A percentile compares a stretch with the other conserved stretches of the same genome.
Evolutionary conservation across 92 coral and sea anemone species (phyloP).

Genomic region (Metridium senile): DNA sequence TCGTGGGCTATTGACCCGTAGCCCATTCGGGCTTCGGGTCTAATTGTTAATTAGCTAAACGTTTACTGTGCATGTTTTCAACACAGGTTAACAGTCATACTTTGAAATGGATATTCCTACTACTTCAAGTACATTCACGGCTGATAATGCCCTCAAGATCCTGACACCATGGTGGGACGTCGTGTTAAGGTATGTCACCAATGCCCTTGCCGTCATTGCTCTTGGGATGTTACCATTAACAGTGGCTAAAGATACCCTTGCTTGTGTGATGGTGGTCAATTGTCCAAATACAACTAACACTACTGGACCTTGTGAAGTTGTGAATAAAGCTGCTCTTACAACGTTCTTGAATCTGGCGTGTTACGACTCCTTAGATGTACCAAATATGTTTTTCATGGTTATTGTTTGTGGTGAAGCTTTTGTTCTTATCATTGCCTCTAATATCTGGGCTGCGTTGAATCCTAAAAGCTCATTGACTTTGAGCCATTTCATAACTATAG

Average conservation of each 20-base stretch:
- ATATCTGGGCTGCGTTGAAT: constrained; percentile 33
- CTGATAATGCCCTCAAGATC: constrained; percentile 29
- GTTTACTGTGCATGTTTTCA: too few species aligned
- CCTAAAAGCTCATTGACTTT: constrained; percentile 38
- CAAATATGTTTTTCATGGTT: constrained; percentile 27
- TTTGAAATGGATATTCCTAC: not conserved
- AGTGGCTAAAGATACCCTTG: constrained; percentile 16
- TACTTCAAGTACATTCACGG: not conserved
- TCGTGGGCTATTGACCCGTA: too few species aligned
- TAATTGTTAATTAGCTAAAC: too few species aligned
- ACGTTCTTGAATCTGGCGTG: constrained; percentile 32
- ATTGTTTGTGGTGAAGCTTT: constrained; percentile 29
- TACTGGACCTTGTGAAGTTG: not conserved
- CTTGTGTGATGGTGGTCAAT: constrained; percentile 35
- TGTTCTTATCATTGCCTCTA: constrained; percentile 24
- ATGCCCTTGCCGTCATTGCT: constrained; percentile 16
- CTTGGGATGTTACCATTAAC: constrained; percentile 24
- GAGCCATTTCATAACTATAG: constrained; percentile 29
- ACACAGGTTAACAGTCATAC: too few species aligned
- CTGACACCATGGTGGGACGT: constrained; percentile 55
- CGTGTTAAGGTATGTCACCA: constrained; percentile 26
- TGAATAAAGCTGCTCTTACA: constrained; percentile 10
- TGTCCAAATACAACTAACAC: constrained; percentile 15
- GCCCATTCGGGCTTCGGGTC: too few species aligned
- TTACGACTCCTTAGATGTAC: constrained; percentile 11